Evolutionary conservation across 2,797 vertebrate genomes (phyloP), one percentile per base, ranked within the genome.

Genomic region (Anomalospiza imberbis): DNA sequence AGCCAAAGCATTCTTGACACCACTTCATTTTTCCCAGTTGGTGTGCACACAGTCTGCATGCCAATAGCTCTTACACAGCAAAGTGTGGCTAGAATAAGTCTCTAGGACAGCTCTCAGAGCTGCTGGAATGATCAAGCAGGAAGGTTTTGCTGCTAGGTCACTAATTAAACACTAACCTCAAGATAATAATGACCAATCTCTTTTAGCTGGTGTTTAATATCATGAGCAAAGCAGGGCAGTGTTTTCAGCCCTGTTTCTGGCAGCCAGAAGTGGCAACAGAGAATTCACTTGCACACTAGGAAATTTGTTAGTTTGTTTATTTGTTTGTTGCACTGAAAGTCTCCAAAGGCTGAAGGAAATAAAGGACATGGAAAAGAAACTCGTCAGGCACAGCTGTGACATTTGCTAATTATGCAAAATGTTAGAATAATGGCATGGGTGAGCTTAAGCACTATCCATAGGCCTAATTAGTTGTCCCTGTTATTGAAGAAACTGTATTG

Each of bases 1-100:
- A 88, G 36, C 19, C 66, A 91, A 84, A 91, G 45, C 26, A 75
- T 93, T 86, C 70, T 88, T 76, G 83, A 91, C 76, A 85, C 47
- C 29, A 32, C 72, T 71, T 91, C 61, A 79, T 89, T 92, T 88
- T 75, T 61, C 73, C 87, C 82, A 84, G 58, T n/a, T 20, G 3
- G 58, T 29, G 40, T 28, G 58, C 60, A 81, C 29, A 6, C 51
- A 67, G 62, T 81, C 91, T 94, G 93, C 94, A 84, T 93, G 70
- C 12, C 85, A 88, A 93, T 47, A 83, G 17, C 34, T 42, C 48
- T 66, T 47, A 62, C 9, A 34, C 36, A 66, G 44, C 10, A 83
- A 78, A 84, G 14, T 20, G 31, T 79, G 51, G 28, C 40, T 65
- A 31, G 51, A 62, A 44, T 45, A 55, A 91, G 22, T 28, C n/a